Conservation (phyloP, 2,888 invertebrate genomes). For the Bhutanitis thaidina region DNA sequence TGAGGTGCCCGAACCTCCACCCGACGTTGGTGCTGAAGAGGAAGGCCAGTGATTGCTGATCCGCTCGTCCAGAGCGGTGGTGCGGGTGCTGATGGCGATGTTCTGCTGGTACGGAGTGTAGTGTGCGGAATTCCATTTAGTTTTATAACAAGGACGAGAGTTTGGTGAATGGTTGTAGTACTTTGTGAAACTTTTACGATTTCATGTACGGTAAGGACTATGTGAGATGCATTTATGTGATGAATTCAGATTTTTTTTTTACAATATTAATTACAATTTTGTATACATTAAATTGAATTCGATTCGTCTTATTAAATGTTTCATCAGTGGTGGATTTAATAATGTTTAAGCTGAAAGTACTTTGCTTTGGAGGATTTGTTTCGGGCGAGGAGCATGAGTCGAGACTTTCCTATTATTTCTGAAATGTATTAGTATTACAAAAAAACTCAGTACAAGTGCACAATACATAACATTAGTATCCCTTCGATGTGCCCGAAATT, state of each 20-base stretch:
- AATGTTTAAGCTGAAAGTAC: not conserved
- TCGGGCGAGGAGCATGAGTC: not conserved
- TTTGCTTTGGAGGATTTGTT: not conserved
- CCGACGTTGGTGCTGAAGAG: constrained; percentile 37
- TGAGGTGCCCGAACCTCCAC: constrained; percentile 32
- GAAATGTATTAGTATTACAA: not conserved
- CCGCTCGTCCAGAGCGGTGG: constrained; percentile 37
- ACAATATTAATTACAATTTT: too few relatives aligned
- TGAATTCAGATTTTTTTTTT: too few relatives aligned
- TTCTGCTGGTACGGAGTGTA: constrained; percentile 37
- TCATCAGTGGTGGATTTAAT: not conserved
- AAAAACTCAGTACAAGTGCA: not conserved
- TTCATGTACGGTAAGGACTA: too few relatives aligned
- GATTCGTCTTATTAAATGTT: too few relatives aligned
- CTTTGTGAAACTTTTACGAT: too few relatives aligned
- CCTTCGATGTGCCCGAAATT: not conserved
- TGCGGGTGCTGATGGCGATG: constrained; percentile 33
- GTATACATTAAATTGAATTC: too few relatives aligned
- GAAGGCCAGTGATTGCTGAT: constrained; percentile 36
- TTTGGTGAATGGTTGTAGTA: too few relatives aligned
- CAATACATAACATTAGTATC: not conserved
- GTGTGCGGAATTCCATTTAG: not conserved
- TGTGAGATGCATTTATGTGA: too few relatives aligned
- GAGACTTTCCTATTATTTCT: not conserved
- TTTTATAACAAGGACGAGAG: not conserved